phyloP scores from a whole-genome alignment of 2,888 invertebrate genomes.

The Atherix ibis region DNA sequence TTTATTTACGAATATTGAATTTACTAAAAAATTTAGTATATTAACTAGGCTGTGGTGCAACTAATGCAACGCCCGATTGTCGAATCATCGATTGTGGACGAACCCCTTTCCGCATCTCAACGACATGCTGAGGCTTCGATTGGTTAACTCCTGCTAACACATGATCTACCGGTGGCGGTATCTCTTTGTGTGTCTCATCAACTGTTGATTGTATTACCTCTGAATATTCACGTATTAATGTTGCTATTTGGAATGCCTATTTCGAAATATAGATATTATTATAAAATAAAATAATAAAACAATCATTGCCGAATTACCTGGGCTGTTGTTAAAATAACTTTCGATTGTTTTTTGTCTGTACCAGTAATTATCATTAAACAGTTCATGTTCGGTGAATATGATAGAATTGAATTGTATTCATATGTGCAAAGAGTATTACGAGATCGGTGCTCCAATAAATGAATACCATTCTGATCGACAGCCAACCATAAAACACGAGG shows the following conservation, averaged over 20 bases:
- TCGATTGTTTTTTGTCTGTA: constrained; percentile 79
- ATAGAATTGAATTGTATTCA: constrained; percentile 76
- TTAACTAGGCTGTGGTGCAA: constrained; percentile 20
- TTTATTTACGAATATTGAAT: constrained; percentile 12
- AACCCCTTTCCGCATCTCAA: constrained; percentile 12
- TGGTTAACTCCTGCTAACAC: constrained; percentile 10
- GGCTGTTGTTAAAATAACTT: constrained; percentile 83
- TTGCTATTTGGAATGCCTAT: constrained; percentile 85
- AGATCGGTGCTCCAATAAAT: constrained; percentile 74
- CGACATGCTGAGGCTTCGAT: constrained; percentile 9
- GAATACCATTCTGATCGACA: constrained; percentile 82
- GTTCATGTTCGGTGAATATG: constrained; percentile 82
- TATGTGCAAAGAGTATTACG: constrained; percentile 81
- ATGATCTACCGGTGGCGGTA: constrained; percentile 15
- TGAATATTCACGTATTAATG: constrained; percentile 77
- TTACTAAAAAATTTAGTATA: constrained; percentile 15
- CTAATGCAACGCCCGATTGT: constrained; percentile 15
- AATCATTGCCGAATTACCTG: constrained; percentile 40
- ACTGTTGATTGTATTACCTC: constrained; percentile 40
- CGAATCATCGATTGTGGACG: constrained; percentile 17
- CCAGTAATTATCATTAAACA: constrained; percentile 88
- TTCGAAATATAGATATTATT: constrained; percentile 6
- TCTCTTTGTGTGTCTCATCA: constrained; percentile 14
- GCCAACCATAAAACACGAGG: constrained; percentile 85
- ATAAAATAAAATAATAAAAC: neutral